Conservation (phyloP, 2,113 vertebrate species). For the Rhipidura dahli region DNA sequence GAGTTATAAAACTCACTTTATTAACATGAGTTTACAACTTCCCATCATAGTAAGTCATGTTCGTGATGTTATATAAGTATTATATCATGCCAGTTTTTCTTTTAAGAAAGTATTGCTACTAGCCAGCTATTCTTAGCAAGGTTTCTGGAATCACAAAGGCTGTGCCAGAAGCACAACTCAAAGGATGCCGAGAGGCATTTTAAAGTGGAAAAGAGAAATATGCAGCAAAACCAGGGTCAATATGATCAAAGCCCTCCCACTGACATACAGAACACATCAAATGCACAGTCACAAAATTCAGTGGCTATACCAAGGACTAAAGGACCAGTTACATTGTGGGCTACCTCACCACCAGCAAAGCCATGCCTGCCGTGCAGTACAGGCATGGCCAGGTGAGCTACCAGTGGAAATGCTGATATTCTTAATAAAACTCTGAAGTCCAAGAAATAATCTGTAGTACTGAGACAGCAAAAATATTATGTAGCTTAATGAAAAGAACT, state of each 20-base stretch:
- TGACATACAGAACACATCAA: not conserved
- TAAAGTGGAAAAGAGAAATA: not conserved
- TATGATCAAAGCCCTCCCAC: not conserved
- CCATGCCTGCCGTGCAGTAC: rapidly evolving
- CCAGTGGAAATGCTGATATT: not conserved
- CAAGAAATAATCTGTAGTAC: not conserved
- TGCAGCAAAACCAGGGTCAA: not conserved
- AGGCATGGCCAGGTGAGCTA: not conserved
- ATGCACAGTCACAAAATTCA: not conserved
- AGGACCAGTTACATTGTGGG: not conserved
- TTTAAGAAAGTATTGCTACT: not conserved
- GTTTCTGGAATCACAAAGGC: not conserved
- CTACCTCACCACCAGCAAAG: not conserved
- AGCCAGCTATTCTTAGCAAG: constrained; percentile 31
- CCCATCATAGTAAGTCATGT: not conserved
- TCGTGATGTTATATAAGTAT: not conserved
- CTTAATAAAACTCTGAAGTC: not conserved
- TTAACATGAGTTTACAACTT: constrained; percentile 6
- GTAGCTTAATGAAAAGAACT: not conserved
- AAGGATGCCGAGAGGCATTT: not conserved
- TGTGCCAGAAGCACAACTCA: not conserved
- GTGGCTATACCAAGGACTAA: not conserved
- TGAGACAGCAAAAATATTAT: not conserved
- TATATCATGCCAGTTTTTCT: not conserved
- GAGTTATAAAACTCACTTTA: too few species aligned